Evolutionary conservation across 2,113 vertebrate species (phyloP), one percentile per base, ranked within the genome.

Genomic region (Notarius quadriscutis): DNA sequence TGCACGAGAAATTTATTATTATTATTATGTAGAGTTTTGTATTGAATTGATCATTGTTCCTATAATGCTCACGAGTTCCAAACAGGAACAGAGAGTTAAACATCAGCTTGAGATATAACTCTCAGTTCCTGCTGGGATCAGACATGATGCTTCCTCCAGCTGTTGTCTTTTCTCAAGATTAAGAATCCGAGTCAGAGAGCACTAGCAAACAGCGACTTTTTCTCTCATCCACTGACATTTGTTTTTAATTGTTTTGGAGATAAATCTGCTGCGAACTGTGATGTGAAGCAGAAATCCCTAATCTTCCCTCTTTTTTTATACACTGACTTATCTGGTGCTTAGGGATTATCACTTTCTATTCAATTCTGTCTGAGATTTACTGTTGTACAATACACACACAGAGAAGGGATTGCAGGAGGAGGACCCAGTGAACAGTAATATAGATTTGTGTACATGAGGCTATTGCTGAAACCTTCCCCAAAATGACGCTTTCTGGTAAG

Each of bases 271-370:
- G 17, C 3, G 14, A 30, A 74, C 6, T 20, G 12, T 18, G 57
- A 41, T 22, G 25, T 25, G 27, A 22, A 27, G 17, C 12, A 34
- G 11, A 62, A 88, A 94, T 92, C 91, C 63, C 71, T 89, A 17
- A 80, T n/a, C 65, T 27, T 1, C 60, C 3, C 20, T 71, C 34
- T 62, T 57, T 62, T 69, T 27, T 12, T 48, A 57, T 72, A 41
- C 75, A 65, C 81, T 84, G 50, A 88, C 77, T 88, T 75, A 86
- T 74, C 34, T 48, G 8, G 8, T 84, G 41, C 5, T 82, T 48
- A 84, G 67, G 88, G 91, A 93, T 95, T 92, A 94, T 17, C 11
- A 67, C 55, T 69, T n/a, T 22, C 89, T 92, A 93, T 93, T 89
- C 91, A 88, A 89, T 90, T 92, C 92, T 89, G 84, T 90, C 90